phyloP scores from a whole-genome alignment of 2,888 invertebrate species.

The Zaprionus obscuricornis region DNA sequence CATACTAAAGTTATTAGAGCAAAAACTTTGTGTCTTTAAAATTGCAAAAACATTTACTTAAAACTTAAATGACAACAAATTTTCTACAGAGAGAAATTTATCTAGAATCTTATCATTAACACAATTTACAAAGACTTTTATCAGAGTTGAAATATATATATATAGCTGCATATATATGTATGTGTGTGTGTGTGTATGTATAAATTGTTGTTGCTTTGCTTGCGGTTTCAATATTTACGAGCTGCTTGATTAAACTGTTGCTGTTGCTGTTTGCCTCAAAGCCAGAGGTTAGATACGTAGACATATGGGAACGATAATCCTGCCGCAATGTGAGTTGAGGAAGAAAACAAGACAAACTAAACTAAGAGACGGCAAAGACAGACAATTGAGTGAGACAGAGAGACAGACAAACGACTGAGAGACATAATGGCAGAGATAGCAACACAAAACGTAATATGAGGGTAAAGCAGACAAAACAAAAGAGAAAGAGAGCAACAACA shows the following conservation, averaged over 20 bases:
- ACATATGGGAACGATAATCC: constrained; percentile 48
- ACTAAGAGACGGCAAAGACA: constrained; percentile 20
- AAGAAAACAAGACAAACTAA: too few species aligned
- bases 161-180: too few species aligned
- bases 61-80: constrained; percentile 11
- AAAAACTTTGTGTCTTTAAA: too few species aligned
- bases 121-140: constrained; percentile 18
- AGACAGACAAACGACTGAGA: background rate
- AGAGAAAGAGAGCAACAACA: background rate
- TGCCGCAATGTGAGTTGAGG: too few species aligned
- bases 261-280: too few species aligned
- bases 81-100: constrained; percentile 26
- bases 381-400: constrained; percentile 9
- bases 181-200: too few species aligned
- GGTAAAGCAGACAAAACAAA: too few species aligned
- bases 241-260: constrained; percentile 59
- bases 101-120: constrained; percentile 29
- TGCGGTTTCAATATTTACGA: constrained; percentile 52
- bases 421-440: constrained; percentile 2
- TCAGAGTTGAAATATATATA: background rate
- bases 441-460: background rate
- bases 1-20: too few species aligned
- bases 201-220: constrained; percentile 38
- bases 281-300: constrained; percentile 20
- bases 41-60: too few species aligned